Base-by-base conservation (phyloP, 2,888 invertebrate species). In the Muschampia plurimacula region DNA sequence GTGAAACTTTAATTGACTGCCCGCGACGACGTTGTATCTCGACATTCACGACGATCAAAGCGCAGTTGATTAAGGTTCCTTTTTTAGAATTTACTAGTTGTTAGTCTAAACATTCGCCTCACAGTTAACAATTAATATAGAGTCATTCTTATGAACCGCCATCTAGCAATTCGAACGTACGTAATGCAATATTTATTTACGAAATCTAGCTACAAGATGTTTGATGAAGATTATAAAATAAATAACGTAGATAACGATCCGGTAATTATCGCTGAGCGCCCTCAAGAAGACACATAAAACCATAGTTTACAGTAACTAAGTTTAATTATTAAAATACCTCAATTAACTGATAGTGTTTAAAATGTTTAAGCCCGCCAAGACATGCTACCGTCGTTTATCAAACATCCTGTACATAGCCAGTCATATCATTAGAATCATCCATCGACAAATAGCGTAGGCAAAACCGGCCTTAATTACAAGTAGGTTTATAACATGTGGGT, bases 11-110 rank as follows among this genome's bases (percentile, higher is more conserved):
- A 75, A 75, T 77, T 74, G 76, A 77, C 77, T 77, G 73, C 68
- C 28, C 70, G 59, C 59, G 64, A 62, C 66, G 32, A 49, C 41
- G 44, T 55, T 36, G 60, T 22, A 36, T 46, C 55, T 55, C 67
- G n/a, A 64, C 22, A 68, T 69, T 52, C 49, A 66, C 64, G 55
- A 63, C 62, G 55, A 52, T 77, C 65, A 62, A 67, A 70, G 82
- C 83, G 86, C 91, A 88, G 87, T 87, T 79, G 86, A 84, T 86
- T 85, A 81, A 77, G 83, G 86, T 82, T 83, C 83, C 83, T 86
- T 90, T 83, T 84, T 89, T 92, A 91, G 90, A 91, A 89, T 89
- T 89, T 92, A 90, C 85, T 93, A 93, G 90, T 67, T 71, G 85
- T 88, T 92, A 91, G 90, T 89, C 84, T 79, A 77, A 76, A 86